phyloP scores from a whole-genome alignment of 1,140 invertebrate genomes.

The Neuroterus valhalla region DNA sequence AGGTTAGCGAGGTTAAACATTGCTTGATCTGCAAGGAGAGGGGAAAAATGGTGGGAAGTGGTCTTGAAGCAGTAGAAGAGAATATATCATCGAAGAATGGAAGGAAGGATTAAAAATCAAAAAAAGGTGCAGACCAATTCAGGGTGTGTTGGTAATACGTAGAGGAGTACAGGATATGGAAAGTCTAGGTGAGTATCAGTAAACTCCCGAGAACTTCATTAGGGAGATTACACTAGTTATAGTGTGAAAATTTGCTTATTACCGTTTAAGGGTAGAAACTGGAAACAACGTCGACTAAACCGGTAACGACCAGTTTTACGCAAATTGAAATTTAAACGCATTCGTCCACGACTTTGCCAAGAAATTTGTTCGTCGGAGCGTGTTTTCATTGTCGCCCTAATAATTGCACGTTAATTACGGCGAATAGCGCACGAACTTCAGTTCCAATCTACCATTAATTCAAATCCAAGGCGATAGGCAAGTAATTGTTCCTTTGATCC shows the following conservation, averaged over 20 bases:
- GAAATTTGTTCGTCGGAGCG: conserved; percentile 56
- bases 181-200: too few species aligned
- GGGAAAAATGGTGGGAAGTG: too few species aligned
- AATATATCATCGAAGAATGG: too few species aligned
- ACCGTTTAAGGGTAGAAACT: conserved; percentile 33
- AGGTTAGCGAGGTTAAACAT: too few species aligned
- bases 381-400: conserved; percentile 59
- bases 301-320: conserved; percentile 47
- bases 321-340: conserved; percentile 63
- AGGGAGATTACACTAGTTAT: not conserved
- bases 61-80: too few species aligned
- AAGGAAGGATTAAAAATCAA: too few species aligned
- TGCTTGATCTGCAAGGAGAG: too few species aligned
- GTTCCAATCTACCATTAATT: conserved; percentile 34
- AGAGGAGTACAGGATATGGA: too few species aligned
- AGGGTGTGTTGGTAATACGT: too few species aligned
- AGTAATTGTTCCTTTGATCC: conserved; percentile 39
- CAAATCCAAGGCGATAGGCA: conserved; percentile 8
- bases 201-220: too few species aligned
- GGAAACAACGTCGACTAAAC: conserved; percentile 6
- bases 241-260: not conserved
- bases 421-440: conserved; percentile 54
- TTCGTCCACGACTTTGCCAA: conserved; percentile 41
- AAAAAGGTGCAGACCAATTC: too few species aligned
- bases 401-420: conserved; percentile 67